Conservation (phyloP, 1,140 invertebrate genomes). For the Nasonia vitripennis region DNA sequence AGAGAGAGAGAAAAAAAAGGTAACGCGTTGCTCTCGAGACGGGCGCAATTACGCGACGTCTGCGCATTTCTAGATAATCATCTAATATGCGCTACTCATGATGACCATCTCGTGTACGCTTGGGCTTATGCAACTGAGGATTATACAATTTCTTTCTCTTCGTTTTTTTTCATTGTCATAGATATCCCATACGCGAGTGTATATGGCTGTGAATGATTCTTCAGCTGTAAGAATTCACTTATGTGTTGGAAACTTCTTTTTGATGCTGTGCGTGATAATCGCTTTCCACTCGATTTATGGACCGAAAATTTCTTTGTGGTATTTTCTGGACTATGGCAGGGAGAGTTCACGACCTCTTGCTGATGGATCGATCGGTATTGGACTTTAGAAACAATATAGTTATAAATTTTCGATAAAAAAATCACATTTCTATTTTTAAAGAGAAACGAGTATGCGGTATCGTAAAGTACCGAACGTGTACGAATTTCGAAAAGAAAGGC, state of each 20-base stretch:
- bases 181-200: too few species aligned
- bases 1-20: background rate
- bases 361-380: too few species aligned
- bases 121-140: background rate
- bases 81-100: background rate
- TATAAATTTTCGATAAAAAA: too few species aligned
- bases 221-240: background rate
- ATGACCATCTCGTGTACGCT: background rate
- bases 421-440: too few species aligned
- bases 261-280: background rate
- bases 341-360: too few species aligned
- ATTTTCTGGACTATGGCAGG: too few species aligned
- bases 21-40: background rate
- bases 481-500: too few species aligned
- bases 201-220: background rate
- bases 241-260: background rate
- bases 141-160: slow-evolving; percentile 1
- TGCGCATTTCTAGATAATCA: background rate
- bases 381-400: too few species aligned
- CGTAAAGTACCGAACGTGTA: too few species aligned
- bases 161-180: background rate
- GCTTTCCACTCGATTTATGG: background rate
- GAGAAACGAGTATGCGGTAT: too few species aligned
- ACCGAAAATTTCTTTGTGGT: too few species aligned
- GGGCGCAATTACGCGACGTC: background rate